Base-by-base conservation (phyloP, 2,888 invertebrate genomes). In the Plagiodera versicolora region DNA sequence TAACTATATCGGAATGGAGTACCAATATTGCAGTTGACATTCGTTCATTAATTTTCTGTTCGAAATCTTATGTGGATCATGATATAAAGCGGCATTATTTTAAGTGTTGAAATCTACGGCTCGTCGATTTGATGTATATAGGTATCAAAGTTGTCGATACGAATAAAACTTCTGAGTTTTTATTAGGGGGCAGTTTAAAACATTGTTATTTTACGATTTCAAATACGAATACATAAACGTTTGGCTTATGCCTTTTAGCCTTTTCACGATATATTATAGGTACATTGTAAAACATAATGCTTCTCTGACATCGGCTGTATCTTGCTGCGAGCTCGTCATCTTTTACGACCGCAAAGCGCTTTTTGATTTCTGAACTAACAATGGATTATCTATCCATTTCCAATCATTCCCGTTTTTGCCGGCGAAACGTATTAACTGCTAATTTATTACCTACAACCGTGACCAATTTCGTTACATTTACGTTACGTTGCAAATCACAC, bases 211-310 rank as follows among this genome's bases (percentile, higher is more conserved):
- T 74, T 74, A 74, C 65, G 74, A 72, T 72, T 71, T 64, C 63
- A 65, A 69, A 73, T 72, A 66, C 64, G 69, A 70, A 73, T 72
- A 70, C 72, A 74, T 74, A 73, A 74, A 72, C 62, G 71, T 67
- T 68, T 71, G 66, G 65, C 70, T 72, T 73, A 71, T 72, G 70
- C 69, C 69, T 71, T 73, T 73, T 72, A 69, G 70, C 69, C 69
- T 71, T 73, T 73, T 72, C 69, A 63, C 69, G 69, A 73, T 73
- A 73, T 73, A 74, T 72, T 72, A 69, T 72, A n/a, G n/a, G n/a
- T n/a, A 73, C 72, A 75, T 72, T 74, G 74, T 75, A 75, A 74
- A 74, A 74, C 67, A 71, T 74, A 71, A 73, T 73, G 72, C 69
- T 66, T 63, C 63, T 67, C 67, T 66, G 61, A 61, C 61, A 70